phyloP scores from a whole-genome alignment of 2,888 invertebrate genomes.

The Lithophane socia region DNA sequence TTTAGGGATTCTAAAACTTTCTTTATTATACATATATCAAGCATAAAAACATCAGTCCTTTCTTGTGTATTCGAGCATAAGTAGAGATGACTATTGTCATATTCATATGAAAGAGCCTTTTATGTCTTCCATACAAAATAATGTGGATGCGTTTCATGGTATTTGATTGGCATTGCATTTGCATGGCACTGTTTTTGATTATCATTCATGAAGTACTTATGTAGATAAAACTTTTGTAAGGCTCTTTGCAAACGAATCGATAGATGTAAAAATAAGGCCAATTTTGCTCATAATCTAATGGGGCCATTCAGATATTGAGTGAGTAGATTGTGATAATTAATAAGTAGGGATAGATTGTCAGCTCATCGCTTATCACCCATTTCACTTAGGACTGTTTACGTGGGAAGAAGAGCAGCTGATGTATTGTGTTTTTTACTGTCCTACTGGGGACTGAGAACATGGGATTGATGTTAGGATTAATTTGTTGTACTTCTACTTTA shows the following conservation, averaged over 20 bases:
- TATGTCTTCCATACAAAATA: background rate
- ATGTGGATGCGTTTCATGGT: no score
- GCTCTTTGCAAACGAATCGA: conserved; percentile 7
- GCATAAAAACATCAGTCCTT: background rate
- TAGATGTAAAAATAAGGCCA: background rate
- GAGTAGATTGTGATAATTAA: conserved; percentile 24
- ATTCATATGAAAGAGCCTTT: background rate
- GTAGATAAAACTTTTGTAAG: conserved; percentile 8
- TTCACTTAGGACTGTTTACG: conserved; percentile 34
- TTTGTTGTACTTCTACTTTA: background rate
- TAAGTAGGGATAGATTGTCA: conserved; percentile 28
- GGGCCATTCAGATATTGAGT: background rate
- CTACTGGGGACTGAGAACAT: background rate
- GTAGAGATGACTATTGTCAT: background rate
- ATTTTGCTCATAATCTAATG: background rate
- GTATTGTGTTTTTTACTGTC: conserved; percentile 21
- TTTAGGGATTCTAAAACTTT: background rate
- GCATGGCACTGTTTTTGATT: background rate
- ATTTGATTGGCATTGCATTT: background rate
- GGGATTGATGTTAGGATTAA: conserved; percentile 3
- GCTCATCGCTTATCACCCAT: conserved; percentile 32
- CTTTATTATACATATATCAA: no score
- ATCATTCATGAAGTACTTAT: background rate
- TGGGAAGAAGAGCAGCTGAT: conserved; percentile 47
- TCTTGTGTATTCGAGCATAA: background rate